Base-by-base conservation (phyloP, 2,888 invertebrate species). In the Deilephila elpenor region DNA sequence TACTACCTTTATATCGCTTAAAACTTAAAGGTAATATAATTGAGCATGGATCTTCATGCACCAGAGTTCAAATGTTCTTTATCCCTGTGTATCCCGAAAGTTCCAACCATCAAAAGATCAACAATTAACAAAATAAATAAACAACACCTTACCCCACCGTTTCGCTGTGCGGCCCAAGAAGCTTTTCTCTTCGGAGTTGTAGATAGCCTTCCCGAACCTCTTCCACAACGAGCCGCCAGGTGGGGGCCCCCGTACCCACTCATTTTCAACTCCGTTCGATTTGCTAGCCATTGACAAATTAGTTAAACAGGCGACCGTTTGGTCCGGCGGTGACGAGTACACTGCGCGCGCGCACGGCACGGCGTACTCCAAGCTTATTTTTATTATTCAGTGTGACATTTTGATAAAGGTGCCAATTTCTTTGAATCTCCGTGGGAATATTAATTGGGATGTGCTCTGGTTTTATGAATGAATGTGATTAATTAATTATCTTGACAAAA, bases 161-260 rank as follows among this genome's bases (percentile, higher is more conserved):
- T 92, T 92, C 51, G 93, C 88, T 60, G 94, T 94, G 29, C 94
- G 82, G 44, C 94, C 94, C 34, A 93, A 83, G 76, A 93, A 88
- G 81, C 92, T 93, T 7, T 89, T 89, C 20, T 94, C 93, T 0
- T 90, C 89, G 7, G 88, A 89, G 76, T 94, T 88, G 78, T 94
- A 94, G 59, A 93, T 84, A 0, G 87, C 85, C 71, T 85, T 89
- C 11, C 84, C 83, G 0, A 89, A 74, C 67, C 89, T 86, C 62
- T 83, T 79, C 80, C 89, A 86, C 1, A 86, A 77, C 0, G 91
- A 84, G 0, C 88, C 87, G 0, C 86, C 76, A 0, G 86, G 84
- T 0, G 92, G 91, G 0, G 94, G 94, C 0, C 88, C 89, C 25
- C 94, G 80, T 0, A 90, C 88, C 94, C 94, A 94, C 6, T 91